Evolutionary conservation across 2,888 invertebrate genomes (phyloP), one percentile per base, ranked within the genome.

Genomic region (Scotopteryx bipunctaria): DNA sequence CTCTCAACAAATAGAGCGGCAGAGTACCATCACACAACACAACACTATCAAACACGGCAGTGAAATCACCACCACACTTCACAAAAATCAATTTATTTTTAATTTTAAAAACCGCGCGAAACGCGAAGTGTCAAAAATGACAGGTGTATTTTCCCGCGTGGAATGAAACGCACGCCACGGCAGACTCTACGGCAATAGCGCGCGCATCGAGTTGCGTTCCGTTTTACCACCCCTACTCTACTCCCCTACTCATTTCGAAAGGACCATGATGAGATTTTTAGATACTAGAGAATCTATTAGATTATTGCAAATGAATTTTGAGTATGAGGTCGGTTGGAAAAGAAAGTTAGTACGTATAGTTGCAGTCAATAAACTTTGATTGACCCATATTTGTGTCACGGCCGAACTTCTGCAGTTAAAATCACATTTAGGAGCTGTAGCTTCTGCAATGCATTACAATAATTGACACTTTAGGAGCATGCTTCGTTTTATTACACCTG

Each of bases 221-320:
- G 83, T 90, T 90, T 89, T 88, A 89, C 87, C 86, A 81, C 85
- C 86, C 89, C 90, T 88, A 81, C 89, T 85, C 73, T 64, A 43
- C 69, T 69, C 83, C 86, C 85, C 85, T 82, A 76, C 86, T 83
- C 66, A 69, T 89, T 89, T 87, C 83, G 88, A 88, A 89, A 90
- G 88, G 88, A 87, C 78, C n/a, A 71, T 61, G 79, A 79, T 75
- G 78, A 74, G 76, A 55, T 55, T 57, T 57, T 55, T 50, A 50
- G 59, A 51, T 50, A 56, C 25, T 51, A 41, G 71, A 69, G 79
- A 81, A 83, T 81, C n/a, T n/a, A 25, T 25, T 27, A 27, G 27
- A 76, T 71, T 72, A 66, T 84, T 85, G 79, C 83, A 75, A 71
- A 69, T 59, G 53, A 55, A 67, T 73, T 73, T 63, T 65, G 57